These are phyloP conservation scores for Ageneiosus marmoratus DNA, from an alignment of 2,113 vertebrate species.

Conservation along the genomic window DNA sequence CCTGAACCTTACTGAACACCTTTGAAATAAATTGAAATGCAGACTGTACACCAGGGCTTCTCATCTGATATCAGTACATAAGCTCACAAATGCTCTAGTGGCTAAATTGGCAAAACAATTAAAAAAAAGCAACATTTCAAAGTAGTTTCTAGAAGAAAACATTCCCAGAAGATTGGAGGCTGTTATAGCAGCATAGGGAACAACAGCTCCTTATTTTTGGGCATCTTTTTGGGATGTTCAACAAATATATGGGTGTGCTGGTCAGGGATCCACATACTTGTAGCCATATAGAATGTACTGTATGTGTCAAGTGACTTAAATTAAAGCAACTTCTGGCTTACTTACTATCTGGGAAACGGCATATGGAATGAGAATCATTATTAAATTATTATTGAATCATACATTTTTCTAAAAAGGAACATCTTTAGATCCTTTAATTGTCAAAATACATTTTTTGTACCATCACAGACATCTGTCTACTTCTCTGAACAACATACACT, in stretches of 20 bases:
- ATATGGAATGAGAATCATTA: not conserved
- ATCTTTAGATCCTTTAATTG: not conserved
- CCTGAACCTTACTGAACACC: not conserved
- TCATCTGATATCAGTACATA: not conserved
- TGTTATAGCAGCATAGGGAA: not conserved
- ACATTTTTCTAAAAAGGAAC: not conserved
- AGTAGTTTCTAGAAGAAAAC: not conserved
- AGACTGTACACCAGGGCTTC: not conserved
- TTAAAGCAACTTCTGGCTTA: not conserved
- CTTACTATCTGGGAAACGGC: not conserved
- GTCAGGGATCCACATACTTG: not conserved
- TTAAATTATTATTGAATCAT: no score
- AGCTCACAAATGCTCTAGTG: not conserved
- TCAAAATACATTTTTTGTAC: not conserved
- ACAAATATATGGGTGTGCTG: not conserved
- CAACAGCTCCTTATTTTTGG: not conserved
- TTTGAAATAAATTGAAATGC: not conserved
- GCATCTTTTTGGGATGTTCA: not conserved
- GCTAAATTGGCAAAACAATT: not conserved
- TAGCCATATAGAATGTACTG: not conserved
- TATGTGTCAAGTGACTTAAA: not conserved
- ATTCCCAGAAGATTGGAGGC: not conserved
- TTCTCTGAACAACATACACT: not conserved
- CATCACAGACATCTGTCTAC: not conserved
- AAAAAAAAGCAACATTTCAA: not conserved